Base-by-base conservation (phyloP, 2,113 vertebrate species). In the Cynopterus brachyotis region DNA sequence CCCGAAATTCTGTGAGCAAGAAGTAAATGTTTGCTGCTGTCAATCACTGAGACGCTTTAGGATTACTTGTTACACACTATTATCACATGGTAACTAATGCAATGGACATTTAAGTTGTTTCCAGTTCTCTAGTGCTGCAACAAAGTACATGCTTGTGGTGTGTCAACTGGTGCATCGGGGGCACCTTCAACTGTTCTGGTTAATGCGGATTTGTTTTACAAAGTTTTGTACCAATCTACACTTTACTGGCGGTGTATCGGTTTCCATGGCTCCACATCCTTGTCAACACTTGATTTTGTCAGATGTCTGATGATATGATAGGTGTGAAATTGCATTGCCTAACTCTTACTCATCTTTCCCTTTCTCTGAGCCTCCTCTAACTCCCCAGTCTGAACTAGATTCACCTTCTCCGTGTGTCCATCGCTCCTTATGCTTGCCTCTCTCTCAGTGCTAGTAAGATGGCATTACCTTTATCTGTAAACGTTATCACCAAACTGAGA, bases 221-320 rank as follows among this genome's bases (percentile, higher is more conserved):
- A 69, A 89, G 30, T 82, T 88, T 81, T 85, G 5, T 81, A 30
- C 19, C 55, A 84, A 94, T 84, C 94, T 85, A 57, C 70, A 80
- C 70, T 53, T 69, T 9, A 37, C 37, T 22, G 35, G 76, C 35
- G 37, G 62, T 75, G 40, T 35, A 60, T 81, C 73, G 7, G 20
- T 78, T 96, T 76, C 62, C 47, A 0, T 62, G 80, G 70, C 17
- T 73, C 59, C 50, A 20, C 7, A 4, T 78, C 32, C 80, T 92
- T 96, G 91, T 57, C 89, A 89, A 57, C 40, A 72, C 81, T 95
- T 91, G 81, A 57, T 75, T 96, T 62, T 95, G 85, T 88, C 91
- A 88, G 85, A 45, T 72, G 76, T 93, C 95, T 94, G 78, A 47
- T 76, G 57, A 79, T 35, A 50, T 60, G 67, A 37, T 83, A 62